Evolutionary conservation across 1,140 invertebrate genomes (phyloP).

Genomic region (Pogonognathellus flavescens): DNA sequence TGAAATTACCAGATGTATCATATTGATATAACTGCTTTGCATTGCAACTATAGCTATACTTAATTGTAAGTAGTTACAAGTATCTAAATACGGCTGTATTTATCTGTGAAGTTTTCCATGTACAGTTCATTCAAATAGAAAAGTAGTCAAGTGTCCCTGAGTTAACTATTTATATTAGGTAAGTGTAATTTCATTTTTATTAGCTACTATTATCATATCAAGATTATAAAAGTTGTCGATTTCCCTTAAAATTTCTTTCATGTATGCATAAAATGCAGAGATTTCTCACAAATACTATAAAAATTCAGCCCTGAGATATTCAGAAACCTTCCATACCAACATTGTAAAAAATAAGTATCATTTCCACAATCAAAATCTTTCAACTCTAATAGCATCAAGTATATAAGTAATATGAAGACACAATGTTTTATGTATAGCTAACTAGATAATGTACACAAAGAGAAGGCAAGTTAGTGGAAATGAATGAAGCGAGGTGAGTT

Average conservation of each 20-base stretch:
- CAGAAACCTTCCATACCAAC: background rate
- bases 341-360: slow-evolving; percentile 17
- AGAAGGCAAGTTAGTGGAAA: slow-evolving; percentile 20
- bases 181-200: background rate
- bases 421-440: background rate
- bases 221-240: slow-evolving; percentile 18
- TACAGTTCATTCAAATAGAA: no score
- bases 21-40: no score
- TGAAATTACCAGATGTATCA: no score
- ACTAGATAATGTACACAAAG: background rate
- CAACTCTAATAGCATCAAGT: background rate
- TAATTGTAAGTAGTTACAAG: no score
- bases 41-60: no score
- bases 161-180: no score
- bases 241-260: slow-evolving; percentile 3
- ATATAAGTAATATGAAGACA: no score
- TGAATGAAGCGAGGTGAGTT: slow-evolving; percentile 33
- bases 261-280: background rate
- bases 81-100: no score
- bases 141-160: no score
- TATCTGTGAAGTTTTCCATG: no score
- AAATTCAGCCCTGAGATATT: slow-evolving; percentile 1
- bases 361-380: slow-evolving; percentile 8
- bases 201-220: background rate
- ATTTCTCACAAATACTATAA: slow-evolving; percentile 47